Conservation (phyloP, 2,113 vertebrate species). For the Xyliphius kryptos region DNA sequence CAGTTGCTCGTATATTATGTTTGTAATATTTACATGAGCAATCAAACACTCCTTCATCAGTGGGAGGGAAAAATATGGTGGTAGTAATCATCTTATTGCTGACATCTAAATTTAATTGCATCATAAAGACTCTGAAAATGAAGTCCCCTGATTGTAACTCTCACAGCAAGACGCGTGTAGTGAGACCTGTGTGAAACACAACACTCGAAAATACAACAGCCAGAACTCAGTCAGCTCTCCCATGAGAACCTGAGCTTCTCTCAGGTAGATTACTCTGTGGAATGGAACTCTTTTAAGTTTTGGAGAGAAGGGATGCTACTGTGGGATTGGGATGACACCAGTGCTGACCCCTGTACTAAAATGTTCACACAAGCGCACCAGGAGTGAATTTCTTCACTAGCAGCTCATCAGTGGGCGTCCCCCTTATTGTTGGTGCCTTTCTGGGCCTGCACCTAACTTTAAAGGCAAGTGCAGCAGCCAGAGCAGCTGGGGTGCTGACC, state of each 20-base stretch:
- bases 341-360: slow-evolving; percentile 56
- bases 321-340: slow-evolving; percentile 51
- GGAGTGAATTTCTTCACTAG: slow-evolving; percentile 48
- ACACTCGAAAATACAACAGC: slow-evolving; percentile 11
- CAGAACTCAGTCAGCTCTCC: slow-evolving; percentile 25
- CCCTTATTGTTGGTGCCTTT: slow-evolving; percentile 46
- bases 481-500: slow-evolving; percentile 55
- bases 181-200: not conserved
- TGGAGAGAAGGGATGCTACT: slow-evolving; percentile 39
- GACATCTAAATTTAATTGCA: slow-evolving; percentile 23
- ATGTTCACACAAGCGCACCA: slow-evolving; percentile 56
- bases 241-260: slow-evolving; percentile 49
- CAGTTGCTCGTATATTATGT: not conserved
- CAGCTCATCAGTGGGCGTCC: slow-evolving; percentile 54
- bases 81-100: slow-evolving; percentile 18
- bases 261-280: slow-evolving; percentile 57
- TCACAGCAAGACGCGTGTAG: slow-evolving; percentile 8
- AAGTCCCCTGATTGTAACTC: slow-evolving; percentile 6
- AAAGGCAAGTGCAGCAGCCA: slow-evolving; percentile 43
- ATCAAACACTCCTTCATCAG: slow-evolving; percentile 24
- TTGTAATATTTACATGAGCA: slow-evolving; percentile 10
- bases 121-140: slow-evolving; percentile 26
- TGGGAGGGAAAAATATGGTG: slow-evolving; percentile 6
- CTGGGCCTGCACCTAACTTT: slow-evolving; percentile 39
- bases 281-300: slow-evolving; percentile 56